Evolutionary conservation across 2,113 vertebrate species (phyloP), one percentile per base, ranked within the genome.

Genomic region (Diglossa brunneiventris): DNA sequence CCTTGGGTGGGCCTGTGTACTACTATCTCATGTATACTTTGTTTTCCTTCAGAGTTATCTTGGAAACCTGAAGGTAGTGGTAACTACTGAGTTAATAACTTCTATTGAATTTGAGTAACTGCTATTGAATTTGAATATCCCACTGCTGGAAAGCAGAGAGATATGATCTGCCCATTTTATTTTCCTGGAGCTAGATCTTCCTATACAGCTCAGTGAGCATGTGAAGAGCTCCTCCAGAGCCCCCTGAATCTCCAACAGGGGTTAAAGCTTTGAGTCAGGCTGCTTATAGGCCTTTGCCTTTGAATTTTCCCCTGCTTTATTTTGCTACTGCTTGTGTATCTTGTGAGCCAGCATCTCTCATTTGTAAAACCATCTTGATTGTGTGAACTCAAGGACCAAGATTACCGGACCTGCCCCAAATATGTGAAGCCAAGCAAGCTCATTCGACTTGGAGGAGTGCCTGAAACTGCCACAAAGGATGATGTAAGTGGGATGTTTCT

Each of bases 401-500:
- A 99, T 98, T 99, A 99, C 96, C 98, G 99, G 92, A 99, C 98
- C 95, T 98, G 98, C 67, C 97, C 98, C 91, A 97, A 98, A 92
- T 98, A 99, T 24, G 98, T 98, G 89, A 99, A 98, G 94, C 98
- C 98, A 76, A 99, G 98, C 97, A 99, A 98, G 81, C 98, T 99
- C 58, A 98, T 99, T 98, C 98, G 98, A 78, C 98, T 99, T 63
- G 98, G 97, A 97, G 99, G 98, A 95, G 98, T 99, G 94, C 99
- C 99, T 94, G 99, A 99, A 98, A 98, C 98, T 96, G 98, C 99
- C 92, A 99, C 99, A 91, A 98, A 99, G 98, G 99, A 99, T 96
- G 99, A 99, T 98, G 99, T 99, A 97, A 98, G 97, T 90, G 87
- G 39, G 49, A 68, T 59, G 24, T 26, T 78, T 83, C 73, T 83